A percentile compares a stretch with the other conserved stretches of the same genome.
Conservation (phyloP, 2,888 invertebrate species). For the Tinea trinotella region DNA sequence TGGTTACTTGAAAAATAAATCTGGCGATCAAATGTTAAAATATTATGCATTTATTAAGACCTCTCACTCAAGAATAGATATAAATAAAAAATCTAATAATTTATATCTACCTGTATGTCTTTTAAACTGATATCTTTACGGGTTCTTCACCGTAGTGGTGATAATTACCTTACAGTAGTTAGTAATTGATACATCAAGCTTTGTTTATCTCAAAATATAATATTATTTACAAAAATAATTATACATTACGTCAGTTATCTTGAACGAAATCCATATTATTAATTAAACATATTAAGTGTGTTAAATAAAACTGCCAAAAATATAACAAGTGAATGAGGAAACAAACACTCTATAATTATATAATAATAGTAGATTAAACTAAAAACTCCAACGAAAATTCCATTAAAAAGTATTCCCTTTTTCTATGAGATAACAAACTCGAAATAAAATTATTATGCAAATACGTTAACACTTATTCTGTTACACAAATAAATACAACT, state of each 20-base stretch:
- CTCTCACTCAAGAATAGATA: too few relatives aligned
- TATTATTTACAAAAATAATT: background rate
- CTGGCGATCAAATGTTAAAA: too few relatives aligned
- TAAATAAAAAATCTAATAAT: too few relatives aligned
- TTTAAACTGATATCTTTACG: too few relatives aligned
- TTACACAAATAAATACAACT: background rate
- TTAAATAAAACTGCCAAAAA: background rate
- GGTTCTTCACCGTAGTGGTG: too few relatives aligned
- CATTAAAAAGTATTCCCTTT: background rate
- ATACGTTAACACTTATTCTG: background rate
- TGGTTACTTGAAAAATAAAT: too few relatives aligned
- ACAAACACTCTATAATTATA: background rate
- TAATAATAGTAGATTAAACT: background rate
- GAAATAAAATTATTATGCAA: slow-evolving; percentile 1
- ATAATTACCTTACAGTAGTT: too few relatives aligned
- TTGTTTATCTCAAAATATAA: too few relatives aligned
- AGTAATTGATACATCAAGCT: too few relatives aligned
- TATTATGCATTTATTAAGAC: too few relatives aligned
- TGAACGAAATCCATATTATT: background rate
- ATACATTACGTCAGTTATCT: too few relatives aligned
- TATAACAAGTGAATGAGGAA: background rate
- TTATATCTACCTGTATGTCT: too few relatives aligned
- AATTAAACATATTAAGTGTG: background rate
- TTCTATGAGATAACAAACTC: background rate
- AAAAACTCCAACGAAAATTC: background rate